Percentiles rank a stretch among this genome's conserved stretches.
Conservation (phyloP, 2,113 vertebrate genomes). For the Tetraodon nigroviridis region DNA sequence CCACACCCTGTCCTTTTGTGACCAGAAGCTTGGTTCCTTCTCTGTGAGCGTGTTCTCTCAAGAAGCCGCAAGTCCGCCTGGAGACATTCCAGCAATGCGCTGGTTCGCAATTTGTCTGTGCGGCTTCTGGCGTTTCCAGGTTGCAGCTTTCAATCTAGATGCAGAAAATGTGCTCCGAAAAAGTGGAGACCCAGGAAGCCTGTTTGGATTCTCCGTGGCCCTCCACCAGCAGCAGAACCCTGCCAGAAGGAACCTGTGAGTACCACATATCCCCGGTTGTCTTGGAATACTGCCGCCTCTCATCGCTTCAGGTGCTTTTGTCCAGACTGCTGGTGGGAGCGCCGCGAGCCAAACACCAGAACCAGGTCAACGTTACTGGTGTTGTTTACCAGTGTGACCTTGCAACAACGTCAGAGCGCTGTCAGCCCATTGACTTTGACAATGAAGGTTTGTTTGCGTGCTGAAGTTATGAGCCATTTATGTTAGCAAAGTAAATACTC, state of each 20-base stretch:
- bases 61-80: neutral
- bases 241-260: constrained; percentile 80
- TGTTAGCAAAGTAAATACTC: neutral
- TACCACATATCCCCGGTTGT: constrained; percentile 19
- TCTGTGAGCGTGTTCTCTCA: neutral
- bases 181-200: constrained; percentile 74
- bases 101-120: constrained; percentile 31
- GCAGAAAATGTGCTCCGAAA: constrained; percentile 73
- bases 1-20: constrained; percentile 37
- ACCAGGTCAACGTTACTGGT: constrained; percentile 81
- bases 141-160: constrained; percentile 82
- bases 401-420: constrained; percentile 54
- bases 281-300: neutral
- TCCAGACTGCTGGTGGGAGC: constrained; percentile 89
- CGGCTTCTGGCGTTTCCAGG: constrained; percentile 24
- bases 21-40: constrained; percentile 14
- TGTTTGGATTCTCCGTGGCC: constrained; percentile 88
- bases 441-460: constrained; percentile 71
- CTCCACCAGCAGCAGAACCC: constrained; percentile 85
- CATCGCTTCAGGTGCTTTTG: constrained; percentile 1
- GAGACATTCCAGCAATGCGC: constrained; percentile 21
- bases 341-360: constrained; percentile 79
- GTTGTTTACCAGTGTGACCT: constrained; percentile 87
- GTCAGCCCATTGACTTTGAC: constrained; percentile 80
- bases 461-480: neutral